These are phyloP conservation scores for Sardinella longiceps DNA, from an alignment of 2,797 vertebrate species.

Conservation along the genomic window DNA sequence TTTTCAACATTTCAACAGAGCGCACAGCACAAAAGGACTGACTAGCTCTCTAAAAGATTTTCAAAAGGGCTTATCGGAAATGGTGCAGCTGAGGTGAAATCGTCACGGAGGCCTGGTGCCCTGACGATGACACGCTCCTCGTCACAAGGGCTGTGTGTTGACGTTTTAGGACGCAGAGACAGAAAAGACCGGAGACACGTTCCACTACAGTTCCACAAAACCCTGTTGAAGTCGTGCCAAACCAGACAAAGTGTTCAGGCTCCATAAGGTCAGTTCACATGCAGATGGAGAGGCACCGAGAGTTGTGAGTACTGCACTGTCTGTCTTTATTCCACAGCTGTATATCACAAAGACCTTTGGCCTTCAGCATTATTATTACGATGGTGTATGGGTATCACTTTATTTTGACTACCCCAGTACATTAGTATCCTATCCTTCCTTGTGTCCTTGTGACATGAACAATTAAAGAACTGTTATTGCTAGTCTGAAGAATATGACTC, in stretches of 20 bases:
- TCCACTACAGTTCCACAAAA: conserved; percentile 11
- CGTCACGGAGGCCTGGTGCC: neutral
- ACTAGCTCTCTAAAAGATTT: neutral
- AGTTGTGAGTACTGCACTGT: neutral
- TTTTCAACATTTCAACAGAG: neutral
- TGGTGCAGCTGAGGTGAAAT: neutral
- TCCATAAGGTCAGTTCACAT: neutral
- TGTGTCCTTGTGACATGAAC: too few species aligned
- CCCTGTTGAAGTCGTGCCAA: neutral
- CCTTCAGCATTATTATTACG: too few species aligned
- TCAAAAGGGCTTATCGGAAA: neutral
- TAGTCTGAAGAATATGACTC: neutral
- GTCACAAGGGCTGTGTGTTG: neutral
- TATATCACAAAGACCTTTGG: neutral
- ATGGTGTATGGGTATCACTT: neutral
- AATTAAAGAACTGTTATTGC: neutral
- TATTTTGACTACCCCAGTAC: neutral
- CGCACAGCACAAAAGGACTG: neutral
- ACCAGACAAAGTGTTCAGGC: neutral
- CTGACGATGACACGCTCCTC: conserved; percentile 8
- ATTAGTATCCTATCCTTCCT: too few species aligned
- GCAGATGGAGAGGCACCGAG: neutral
- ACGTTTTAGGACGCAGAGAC: neutral
- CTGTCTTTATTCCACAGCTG: neutral
- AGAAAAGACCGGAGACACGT: conserved; percentile 15